These are phyloP conservation scores for Fragum whitleyi DNA, from an alignment of 2,888 invertebrate genomes.

Conservation along the genomic window DNA sequence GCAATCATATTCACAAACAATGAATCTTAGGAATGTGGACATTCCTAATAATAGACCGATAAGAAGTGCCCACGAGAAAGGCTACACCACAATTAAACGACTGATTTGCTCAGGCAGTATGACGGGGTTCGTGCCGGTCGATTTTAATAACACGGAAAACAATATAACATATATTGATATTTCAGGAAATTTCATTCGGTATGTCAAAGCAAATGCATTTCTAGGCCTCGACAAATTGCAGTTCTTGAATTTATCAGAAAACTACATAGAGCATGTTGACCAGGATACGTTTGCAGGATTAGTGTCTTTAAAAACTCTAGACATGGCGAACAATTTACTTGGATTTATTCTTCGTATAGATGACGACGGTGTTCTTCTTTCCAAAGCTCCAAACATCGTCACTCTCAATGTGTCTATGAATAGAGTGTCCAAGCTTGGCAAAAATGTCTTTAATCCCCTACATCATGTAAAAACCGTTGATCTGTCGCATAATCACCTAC, in stretches of 20 bases:
- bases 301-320: slow-evolving; percentile 28
- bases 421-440: slow-evolving; percentile 31
- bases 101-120: slow-evolving; percentile 53
- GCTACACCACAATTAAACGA: background rate
- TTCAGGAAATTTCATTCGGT: slow-evolving; percentile 46
- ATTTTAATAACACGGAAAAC: slow-evolving; percentile 45
- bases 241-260: slow-evolving; percentile 47
- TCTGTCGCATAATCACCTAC: slow-evolving; percentile 45
- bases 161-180: slow-evolving; percentile 51
- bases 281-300: slow-evolving; percentile 38
- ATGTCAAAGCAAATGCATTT: slow-evolving; percentile 26
- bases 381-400: slow-evolving; percentile 17
- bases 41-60: background rate
- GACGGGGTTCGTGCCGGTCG: slow-evolving; percentile 13
- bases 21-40: no score
- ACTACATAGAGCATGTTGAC: slow-evolving; percentile 48
- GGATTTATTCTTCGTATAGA: slow-evolving; percentile 30
- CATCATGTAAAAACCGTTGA: slow-evolving; percentile 28
- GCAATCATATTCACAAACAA: no score
- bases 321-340: slow-evolving; percentile 50
- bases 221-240: slow-evolving; percentile 26
- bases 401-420: slow-evolving; percentile 41
- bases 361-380: slow-evolving; percentile 22
- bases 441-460: slow-evolving; percentile 24
- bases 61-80: background rate